These are phyloP conservation scores for Halictus quadricinctus DNA, from an alignment of 2,888 invertebrate genomes.

Conservation along the genomic window DNA sequence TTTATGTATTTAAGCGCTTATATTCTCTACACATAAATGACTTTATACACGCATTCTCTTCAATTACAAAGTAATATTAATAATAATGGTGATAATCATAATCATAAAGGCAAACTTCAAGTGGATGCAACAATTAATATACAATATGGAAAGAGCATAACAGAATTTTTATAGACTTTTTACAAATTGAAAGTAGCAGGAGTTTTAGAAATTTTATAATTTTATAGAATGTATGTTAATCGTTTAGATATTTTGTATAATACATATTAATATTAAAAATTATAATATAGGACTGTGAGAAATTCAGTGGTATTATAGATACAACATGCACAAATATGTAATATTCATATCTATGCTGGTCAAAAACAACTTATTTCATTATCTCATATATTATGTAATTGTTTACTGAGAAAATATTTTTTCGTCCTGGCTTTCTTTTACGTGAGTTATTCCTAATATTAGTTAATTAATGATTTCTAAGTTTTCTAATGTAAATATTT, in stretches of 20 bases:
- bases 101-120: slow-evolving; percentile 22
- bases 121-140: slow-evolving; percentile 31
- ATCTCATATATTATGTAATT: background rate
- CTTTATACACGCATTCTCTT: slow-evolving; percentile 40
- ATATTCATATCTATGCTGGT: slow-evolving; percentile 22
- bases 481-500: slow-evolving; percentile 12
- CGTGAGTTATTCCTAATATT: background rate
- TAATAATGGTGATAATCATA: background rate
- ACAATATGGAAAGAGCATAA: slow-evolving; percentile 19
- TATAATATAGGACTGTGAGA: slow-evolving; percentile 6
- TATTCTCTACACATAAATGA: slow-evolving; percentile 39
- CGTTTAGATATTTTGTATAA: slow-evolving; percentile 20
- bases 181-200: background rate
- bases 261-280: slow-evolving; percentile 28
- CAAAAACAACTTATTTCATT: slow-evolving; percentile 3
- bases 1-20: slow-evolving; percentile 40
- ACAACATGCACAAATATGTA: slow-evolving; percentile 34
- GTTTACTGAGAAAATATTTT: background rate
- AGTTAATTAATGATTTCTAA: background rate
- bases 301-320: slow-evolving; percentile 8
- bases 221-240: slow-evolving; percentile 29
- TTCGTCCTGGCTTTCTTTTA: background rate
- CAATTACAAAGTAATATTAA: slow-evolving; percentile 16
- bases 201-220: slow-evolving; percentile 17
- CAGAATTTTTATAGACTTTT: background rate